A percentile compares a stretch with the other conserved stretches of the same genome.
phyloP scores from a whole-genome alignment of 2,888 invertebrate species.

The Girardia tigrina region DNA sequence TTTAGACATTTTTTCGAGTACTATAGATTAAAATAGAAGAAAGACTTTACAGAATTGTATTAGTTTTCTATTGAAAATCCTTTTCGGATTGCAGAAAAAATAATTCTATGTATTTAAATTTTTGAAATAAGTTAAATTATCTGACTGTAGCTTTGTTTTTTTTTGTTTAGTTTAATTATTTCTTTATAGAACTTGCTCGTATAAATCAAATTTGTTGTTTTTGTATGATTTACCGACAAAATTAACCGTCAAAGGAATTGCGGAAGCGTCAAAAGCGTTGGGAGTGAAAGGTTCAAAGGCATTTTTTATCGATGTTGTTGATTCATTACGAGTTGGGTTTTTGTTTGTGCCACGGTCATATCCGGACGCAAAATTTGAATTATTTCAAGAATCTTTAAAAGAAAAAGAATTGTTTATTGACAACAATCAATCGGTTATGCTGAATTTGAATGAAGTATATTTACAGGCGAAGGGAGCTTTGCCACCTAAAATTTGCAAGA shows the following conservation, averaged over 20 bases:
- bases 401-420: not conserved
- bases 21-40: no score
- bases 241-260: constrained; percentile 12
- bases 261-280: not conserved
- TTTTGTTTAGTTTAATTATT: no score
- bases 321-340: constrained; percentile 17
- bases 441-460: not conserved
- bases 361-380: not conserved
- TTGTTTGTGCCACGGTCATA: not conserved
- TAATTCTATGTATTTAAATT: no score
- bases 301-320: constrained; percentile 9
- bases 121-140: no score
- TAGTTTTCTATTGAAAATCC: no score
- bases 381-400: not conserved
- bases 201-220: constrained; percentile 10
- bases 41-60: no score
- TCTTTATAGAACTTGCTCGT: not conserved
- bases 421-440: not conserved
- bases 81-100: no score
- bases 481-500: not conserved
- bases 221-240: not conserved
- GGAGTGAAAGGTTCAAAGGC: not conserved
- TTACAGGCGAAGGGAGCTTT: not conserved
- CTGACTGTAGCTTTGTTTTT: no score
- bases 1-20: no score